A percentile compares a stretch with the other conserved stretches of the same genome.
Conservation (phyloP, 2,113 vertebrate genomes). For the Perca flavescens region DNA sequence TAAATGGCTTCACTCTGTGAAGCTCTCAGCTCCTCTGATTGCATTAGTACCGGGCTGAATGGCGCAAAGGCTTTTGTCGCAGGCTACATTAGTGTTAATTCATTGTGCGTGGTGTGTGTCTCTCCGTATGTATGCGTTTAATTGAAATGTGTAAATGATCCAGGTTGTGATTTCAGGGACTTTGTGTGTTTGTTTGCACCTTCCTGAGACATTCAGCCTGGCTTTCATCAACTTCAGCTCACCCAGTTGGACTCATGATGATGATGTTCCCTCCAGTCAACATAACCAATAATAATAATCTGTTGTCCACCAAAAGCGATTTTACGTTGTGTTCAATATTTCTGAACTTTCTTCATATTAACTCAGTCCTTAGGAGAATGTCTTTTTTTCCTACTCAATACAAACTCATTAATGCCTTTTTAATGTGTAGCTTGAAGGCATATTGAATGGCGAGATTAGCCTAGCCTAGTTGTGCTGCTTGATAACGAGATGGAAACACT, state of each 20-base stretch:
- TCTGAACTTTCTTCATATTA: not conserved
- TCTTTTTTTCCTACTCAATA: not conserved
- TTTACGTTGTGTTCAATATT: not conserved
- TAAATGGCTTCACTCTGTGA: slow-evolving; percentile 68
- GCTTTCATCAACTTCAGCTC: slow-evolving; percentile 21
- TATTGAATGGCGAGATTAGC: not conserved
- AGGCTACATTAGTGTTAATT: slow-evolving; percentile 69
- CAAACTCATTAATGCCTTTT: not conserved
- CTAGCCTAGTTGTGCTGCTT: not conserved
- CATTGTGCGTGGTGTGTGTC: slow-evolving; percentile 5
- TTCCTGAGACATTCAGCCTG: slow-evolving; percentile 8
- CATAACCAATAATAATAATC: not conserved
- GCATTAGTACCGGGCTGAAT: slow-evolving; percentile 61
- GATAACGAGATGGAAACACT: not conserved
- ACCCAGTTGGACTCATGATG: not conserved
- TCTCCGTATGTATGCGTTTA: too few relatives aligned
- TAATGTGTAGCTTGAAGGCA: not conserved
- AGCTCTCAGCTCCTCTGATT: slow-evolving; percentile 70
- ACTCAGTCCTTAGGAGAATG: not conserved
- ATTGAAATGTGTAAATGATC: not conserved
- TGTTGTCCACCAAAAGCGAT: not conserved
- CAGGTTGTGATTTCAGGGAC: not conserved
- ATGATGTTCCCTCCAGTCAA: not conserved
- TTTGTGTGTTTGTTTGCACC: not conserved
- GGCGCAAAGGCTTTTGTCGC: slow-evolving; percentile 53